phyloP scores from a whole-genome alignment of 2,113 vertebrate species.

The Pardalotus punctatus region DNA sequence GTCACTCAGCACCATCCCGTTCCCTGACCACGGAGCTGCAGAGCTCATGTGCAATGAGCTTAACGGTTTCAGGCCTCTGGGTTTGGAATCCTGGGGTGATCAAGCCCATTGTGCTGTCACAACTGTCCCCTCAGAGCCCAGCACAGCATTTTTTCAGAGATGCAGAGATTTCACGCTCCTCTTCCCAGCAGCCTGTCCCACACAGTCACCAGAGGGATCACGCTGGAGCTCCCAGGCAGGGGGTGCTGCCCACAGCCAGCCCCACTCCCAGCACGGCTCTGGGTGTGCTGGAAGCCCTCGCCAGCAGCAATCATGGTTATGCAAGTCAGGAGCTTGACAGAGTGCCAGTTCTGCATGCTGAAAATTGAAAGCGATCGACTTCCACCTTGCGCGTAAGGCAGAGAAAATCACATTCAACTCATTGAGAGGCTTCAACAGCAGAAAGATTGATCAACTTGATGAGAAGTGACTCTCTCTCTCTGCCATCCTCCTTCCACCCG shows the following conservation, averaged over 20 bases:
- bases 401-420: conserved; percentile 70
- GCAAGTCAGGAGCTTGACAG: conserved; percentile 43
- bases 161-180: background rate
- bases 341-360: conserved; percentile 34
- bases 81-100: background rate
- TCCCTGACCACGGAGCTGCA: background rate
- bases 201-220: rapidly evolving
- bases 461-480: conserved; percentile 45
- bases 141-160: background rate
- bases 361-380: conserved; percentile 69
- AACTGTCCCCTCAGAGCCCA: background rate
- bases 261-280: background rate
- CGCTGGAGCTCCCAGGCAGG: background rate
- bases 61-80: rapidly evolving
- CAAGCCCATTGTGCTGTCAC: rapidly evolving
- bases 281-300: background rate
- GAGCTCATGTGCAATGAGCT: background rate
- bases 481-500: background rate
- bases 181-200: background rate
- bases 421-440: conserved; percentile 62
- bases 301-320: conserved; percentile 25
- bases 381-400: conserved; percentile 32
- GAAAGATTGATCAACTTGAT: conserved; percentile 67
- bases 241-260: background rate
- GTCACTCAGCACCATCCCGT: rapidly evolving